Percentiles rank a stretch among this genome's conserved stretches.
Conservation (phyloP, 2,888 invertebrate species). For the Esperia sulphurella region DNA sequence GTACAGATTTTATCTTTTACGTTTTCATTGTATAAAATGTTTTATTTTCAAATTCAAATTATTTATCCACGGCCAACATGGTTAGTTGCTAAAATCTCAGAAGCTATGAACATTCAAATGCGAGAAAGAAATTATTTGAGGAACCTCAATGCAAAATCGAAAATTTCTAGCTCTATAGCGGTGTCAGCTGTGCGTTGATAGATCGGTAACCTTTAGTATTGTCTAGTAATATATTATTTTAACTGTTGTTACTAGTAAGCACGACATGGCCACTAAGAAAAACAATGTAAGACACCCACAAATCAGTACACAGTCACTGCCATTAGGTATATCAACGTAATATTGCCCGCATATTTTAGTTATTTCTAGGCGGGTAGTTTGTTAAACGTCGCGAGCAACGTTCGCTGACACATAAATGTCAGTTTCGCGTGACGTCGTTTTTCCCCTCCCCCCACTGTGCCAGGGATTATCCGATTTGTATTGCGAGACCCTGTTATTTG, state of each 20-base stretch:
- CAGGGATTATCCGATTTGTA: slow-evolving; percentile 17
- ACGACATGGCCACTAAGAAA: no score
- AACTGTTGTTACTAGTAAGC: background rate
- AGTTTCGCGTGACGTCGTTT: slow-evolving; percentile 32
- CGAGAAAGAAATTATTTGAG: no score
- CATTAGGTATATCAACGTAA: slow-evolving; percentile 2
- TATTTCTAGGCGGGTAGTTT: slow-evolving; percentile 13
- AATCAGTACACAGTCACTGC: slow-evolving; percentile 2
- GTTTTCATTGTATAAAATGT: no score
- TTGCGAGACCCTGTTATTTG: background rate
- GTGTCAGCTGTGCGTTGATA: background rate
- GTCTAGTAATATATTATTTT: background rate
- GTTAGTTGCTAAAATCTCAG: no score
- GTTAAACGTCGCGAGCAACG: slow-evolving; percentile 17
- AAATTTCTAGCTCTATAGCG: no score
- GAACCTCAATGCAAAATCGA: no score
- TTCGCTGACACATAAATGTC: slow-evolving; percentile 45
- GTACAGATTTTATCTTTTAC: no score
- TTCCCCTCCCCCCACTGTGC: background rate
- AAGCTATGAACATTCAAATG: no score
- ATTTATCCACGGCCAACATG: no score
- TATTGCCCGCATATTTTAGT: slow-evolving; percentile 19
- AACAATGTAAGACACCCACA: background rate
- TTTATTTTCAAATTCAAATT: no score
- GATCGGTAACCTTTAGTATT: background rate